Base-by-base conservation (phyloP, 2,888 invertebrate genomes). In the Yponomeuta evonymella region DNA sequence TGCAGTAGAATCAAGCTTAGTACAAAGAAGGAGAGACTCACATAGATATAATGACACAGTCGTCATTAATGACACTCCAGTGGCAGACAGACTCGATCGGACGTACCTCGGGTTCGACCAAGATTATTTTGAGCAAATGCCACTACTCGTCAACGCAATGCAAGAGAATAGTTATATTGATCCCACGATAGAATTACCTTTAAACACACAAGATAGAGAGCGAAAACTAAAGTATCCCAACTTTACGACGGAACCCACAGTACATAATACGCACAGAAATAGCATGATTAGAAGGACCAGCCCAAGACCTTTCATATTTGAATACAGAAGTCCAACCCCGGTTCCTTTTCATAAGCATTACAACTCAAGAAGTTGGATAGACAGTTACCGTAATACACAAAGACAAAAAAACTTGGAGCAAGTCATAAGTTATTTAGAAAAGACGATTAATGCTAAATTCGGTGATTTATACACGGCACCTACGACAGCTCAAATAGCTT, bases 261-360 rank as follows among this genome's bases (percentile, higher is more conserved):
- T 73, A 75, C 78, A 9, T 30, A 62, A 63, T 63, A 70, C 11
- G 11, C 65, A 48, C 48, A 48, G 69, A 48, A n/a, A 33, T 67
- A 78, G 72, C 48, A 72, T 75, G 30, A 78, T 89, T 10, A 81
- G 88, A 78, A 87, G 86, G 79, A 89, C 89, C 0, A 93, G 89
- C 73, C 93, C 94, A 0, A 82, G 89, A 65, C 94, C 94, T 0
- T 94, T 94, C 76, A 86, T 89, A 72, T 89, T 83, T 75, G 88
- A 89, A 77, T 86, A 86, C 73, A 83, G 83, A 78, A 85, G 82
- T 75, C 84, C 90, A 6, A 86, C 88, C 9, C 90, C 91, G 2
- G 76, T 85, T 43, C 90, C 92, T 8, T 92, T 90, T 71, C 84
- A 85, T 68, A 90, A 87, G 76, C 82, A 81, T 2, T 85, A 83